phyloP scores from a whole-genome alignment of 2,888 invertebrate species.

The Beris morrisii region DNA sequence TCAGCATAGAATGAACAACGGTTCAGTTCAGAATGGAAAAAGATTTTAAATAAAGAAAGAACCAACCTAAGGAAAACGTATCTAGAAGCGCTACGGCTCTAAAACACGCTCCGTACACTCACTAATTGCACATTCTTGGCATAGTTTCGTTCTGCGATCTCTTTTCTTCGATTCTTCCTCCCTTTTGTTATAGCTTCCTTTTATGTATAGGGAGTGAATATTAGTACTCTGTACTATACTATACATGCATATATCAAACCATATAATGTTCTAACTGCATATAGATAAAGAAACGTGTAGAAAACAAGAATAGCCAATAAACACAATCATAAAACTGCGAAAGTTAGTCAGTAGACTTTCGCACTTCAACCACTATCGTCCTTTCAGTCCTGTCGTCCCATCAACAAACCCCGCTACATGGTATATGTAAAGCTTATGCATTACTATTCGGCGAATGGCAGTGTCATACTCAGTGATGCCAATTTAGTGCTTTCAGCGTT shows the following conservation, averaged over 20 bases:
- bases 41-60: not conserved
- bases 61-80: constrained; percentile 6
- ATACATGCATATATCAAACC: no score
- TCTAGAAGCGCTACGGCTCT: constrained; percentile 38
- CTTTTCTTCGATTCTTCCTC: constrained; percentile 41
- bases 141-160: constrained; percentile 82
- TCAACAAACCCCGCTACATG: no score
- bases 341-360: not conserved
- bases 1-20: not conserved
- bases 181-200: constrained; percentile 15
- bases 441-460: no score
- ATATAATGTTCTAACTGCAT: not conserved
- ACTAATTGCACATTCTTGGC: constrained; percentile 97
- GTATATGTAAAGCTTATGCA: no score
- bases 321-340: not conserved
- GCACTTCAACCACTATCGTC: no score
- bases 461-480: no score
- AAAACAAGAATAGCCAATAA: no score
- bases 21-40: not conserved
- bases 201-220: constrained; percentile 8
- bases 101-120: constrained; percentile 56
- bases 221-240: no score
- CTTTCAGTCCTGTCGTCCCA: no score
- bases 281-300: no score
- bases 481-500: no score